A percentile compares a stretch with the other conserved stretches of the same genome.
Evolutionary conservation across 2,797 vertebrate genomes (phyloP).

Genomic region (Salarias fasciatus): DNA sequence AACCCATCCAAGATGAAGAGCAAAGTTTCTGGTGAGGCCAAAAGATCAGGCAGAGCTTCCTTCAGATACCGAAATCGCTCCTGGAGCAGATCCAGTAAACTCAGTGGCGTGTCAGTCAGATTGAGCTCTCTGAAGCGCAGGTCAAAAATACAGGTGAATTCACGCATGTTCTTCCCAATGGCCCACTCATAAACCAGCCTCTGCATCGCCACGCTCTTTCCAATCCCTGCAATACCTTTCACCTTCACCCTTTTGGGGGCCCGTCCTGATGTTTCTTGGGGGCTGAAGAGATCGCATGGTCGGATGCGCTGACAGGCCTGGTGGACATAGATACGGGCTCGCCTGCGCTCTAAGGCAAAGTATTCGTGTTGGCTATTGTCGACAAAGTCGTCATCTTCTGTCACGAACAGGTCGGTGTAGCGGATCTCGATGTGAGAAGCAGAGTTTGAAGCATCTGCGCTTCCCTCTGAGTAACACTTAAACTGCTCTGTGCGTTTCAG

Average conservation of each 20-base stretch:
- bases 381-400: constrained; percentile 59
- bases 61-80: constrained; percentile 65
- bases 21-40: constrained; percentile 49
- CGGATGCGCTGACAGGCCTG: no score
- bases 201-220: constrained; percentile 76
- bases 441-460: constrained; percentile 50
- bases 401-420: constrained; percentile 80
- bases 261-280: constrained; percentile 22
- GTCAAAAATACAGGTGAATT: constrained; percentile 72
- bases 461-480: constrained; percentile 67
- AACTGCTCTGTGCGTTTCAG: constrained; percentile 70
- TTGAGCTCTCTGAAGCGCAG: constrained; percentile 78
- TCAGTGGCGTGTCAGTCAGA: constrained; percentile 53
- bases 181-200: constrained; percentile 68
- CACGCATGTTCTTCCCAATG: constrained; percentile 75
- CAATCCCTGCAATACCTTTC: constrained; percentile 79
- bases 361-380: constrained; percentile 17
- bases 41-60: constrained; percentile 51
- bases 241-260: constrained; percentile 73
- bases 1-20: constrained; percentile 79
- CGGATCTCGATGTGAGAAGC: constrained; percentile 76
- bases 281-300: no score
- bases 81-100: constrained; percentile 69
- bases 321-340: no score
- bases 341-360: no score